These are phyloP conservation scores for Lipophrys pholis DNA, from an alignment of 2,113 vertebrate species.

Conservation along the genomic window DNA sequence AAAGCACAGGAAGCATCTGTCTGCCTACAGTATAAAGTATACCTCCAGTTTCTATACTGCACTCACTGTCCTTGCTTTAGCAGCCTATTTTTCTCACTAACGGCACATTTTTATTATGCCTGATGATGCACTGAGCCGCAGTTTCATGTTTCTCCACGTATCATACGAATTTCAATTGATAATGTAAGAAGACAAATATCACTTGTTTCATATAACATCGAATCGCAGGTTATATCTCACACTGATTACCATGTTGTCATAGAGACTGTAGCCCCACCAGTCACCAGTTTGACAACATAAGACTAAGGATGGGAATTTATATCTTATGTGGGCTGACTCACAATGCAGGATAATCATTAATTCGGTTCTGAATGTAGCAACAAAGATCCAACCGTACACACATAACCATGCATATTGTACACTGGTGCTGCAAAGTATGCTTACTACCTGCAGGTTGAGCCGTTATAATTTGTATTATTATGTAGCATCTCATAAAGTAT, in stretches of 20 bases:
- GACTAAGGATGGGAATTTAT: conserved; percentile 21
- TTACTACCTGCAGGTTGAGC: not conserved
- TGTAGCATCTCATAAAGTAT: conserved; percentile 31
- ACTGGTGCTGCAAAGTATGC: conserved; percentile 6
- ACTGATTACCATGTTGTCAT: conserved; percentile 59
- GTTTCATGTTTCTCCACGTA: conserved; percentile 2
- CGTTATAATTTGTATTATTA: conserved; percentile 25
- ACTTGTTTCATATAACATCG: conserved; percentile 31
- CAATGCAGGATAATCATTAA: conserved; percentile 22
- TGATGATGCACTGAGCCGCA: not conserved
- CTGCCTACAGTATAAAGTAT: conserved; percentile 2
- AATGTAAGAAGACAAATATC: conserved; percentile 28
- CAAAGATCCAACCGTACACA: conserved; percentile 12
- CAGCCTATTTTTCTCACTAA: conserved; percentile 13
- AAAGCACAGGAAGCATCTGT: conserved; percentile 25
- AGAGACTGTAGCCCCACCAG: conserved; percentile 49
- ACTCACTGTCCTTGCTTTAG: conserved; percentile 5
- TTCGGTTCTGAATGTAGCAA: conserved; percentile 11
- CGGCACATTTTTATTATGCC: conserved; percentile 1
- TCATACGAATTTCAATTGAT: conserved; percentile 12
- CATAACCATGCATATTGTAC: not conserved
- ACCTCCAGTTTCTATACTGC: not conserved
- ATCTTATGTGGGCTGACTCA: conserved; percentile 10
- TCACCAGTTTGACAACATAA: conserved; percentile 15
- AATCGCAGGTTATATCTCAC: not conserved